Percentiles rank a stretch among this genome's conserved stretches.
Conservation (phyloP, 2,113 vertebrate species). For the Oenanthe oenanthe region DNA sequence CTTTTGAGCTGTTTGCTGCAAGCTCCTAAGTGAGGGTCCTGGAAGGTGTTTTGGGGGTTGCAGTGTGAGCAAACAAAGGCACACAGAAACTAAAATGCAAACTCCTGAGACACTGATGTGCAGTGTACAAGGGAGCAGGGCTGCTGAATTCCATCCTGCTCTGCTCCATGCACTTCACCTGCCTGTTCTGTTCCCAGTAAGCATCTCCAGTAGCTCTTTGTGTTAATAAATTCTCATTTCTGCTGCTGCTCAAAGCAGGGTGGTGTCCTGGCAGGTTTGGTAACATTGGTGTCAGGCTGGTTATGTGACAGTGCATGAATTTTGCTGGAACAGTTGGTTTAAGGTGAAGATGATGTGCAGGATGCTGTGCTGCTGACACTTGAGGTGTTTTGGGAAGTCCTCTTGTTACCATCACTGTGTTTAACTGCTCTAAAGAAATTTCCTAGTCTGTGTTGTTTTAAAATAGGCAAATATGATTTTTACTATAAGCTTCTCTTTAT, state of each 20-base stretch:
- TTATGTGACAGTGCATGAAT: neutral
- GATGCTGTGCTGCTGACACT: neutral
- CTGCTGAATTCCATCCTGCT: neutral
- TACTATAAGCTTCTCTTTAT: neutral
- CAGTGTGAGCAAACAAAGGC: neutral
- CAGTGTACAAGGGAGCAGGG: fast-evolving
- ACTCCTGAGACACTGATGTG: neutral
- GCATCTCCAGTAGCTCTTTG: neutral
- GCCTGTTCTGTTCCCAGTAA: fast-evolving
- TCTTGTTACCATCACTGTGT: neutral
- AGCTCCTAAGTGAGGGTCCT: neutral
- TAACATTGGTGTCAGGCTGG: fast-evolving
- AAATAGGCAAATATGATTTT: neutral
- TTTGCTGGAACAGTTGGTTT: neutral
- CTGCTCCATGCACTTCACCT: neutral
- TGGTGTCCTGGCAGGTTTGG: neutral
- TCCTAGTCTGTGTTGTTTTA: neutral
- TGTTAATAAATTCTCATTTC: neutral
- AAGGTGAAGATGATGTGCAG: neutral
- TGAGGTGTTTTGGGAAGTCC: neutral
- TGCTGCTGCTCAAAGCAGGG: neutral
- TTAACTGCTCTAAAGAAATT: neutral
- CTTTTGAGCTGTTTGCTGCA: neutral
- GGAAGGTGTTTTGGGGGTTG: neutral
- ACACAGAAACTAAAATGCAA: neutral